Percentiles rank a stretch among this genome's conserved stretches.
These are phyloP conservation scores for Apis cerana DNA, from an alignment of 1,140 invertebrate genomes.

Conservation along the genomic window DNA sequence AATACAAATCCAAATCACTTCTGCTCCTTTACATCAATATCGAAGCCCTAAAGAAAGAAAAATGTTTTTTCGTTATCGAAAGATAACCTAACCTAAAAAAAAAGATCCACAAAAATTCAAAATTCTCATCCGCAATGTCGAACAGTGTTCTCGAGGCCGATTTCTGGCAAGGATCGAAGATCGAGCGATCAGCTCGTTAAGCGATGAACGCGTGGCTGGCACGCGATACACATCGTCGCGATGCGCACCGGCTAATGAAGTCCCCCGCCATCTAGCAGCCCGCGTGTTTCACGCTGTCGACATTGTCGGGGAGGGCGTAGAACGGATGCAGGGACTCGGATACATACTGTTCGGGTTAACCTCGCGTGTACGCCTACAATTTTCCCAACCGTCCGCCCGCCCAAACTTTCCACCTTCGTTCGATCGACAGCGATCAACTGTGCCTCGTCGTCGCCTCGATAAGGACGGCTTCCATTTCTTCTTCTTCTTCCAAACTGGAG, in stretches of 20 bases:
- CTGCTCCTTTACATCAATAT: no score
- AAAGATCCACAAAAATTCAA: no score
- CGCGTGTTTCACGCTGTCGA: slow-evolving; percentile 34
- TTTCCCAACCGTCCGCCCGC: slow-evolving; percentile 27
- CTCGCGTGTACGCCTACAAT: slow-evolving; percentile 55
- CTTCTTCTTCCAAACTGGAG: no score
- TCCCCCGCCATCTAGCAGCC: slow-evolving; percentile 12
- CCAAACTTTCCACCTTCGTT: not conserved
- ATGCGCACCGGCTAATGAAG: slow-evolving; percentile 30
- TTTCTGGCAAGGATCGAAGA: not conserved
- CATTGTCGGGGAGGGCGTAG: slow-evolving; percentile 15
- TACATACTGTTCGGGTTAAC: slow-evolving; percentile 60
- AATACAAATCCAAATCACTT: no score
- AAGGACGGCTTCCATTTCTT: no score
- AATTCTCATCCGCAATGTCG: no score
- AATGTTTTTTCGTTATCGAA: no score
- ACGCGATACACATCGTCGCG: slow-evolving; percentile 19
- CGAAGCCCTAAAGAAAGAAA: no score
- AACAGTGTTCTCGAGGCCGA: no score
- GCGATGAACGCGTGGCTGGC: slow-evolving; percentile 19
- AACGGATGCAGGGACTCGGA: slow-evolving; percentile 44
- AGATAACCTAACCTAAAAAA: no score
- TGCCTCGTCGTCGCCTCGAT: no score
- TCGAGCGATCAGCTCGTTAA: slow-evolving; percentile 20
- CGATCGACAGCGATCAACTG: no score